Conservation (phyloP, 2,888 invertebrate species). For the Ophion ventricosus region DNA sequence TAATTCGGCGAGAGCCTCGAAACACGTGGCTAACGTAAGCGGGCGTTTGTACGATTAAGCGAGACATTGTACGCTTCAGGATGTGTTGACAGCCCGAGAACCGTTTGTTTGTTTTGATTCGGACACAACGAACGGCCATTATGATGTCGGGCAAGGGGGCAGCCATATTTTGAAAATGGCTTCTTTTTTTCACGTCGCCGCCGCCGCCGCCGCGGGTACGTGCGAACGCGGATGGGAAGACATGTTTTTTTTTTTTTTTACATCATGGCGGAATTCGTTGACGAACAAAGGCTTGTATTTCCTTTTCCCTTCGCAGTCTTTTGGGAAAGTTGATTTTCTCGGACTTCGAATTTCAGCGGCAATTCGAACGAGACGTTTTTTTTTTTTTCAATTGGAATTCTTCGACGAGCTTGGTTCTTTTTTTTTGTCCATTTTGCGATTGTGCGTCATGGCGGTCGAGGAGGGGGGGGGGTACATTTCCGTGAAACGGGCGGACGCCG, state of each 20-base stretch:
- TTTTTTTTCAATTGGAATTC: conserved; percentile 1
- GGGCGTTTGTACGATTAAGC: neutral
- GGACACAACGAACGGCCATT: conserved; percentile 84
- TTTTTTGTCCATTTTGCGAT: conserved; percentile 3
- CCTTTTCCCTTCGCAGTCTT: no score
- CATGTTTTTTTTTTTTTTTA: no score
- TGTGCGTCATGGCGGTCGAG: neutral
- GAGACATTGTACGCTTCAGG: neutral
- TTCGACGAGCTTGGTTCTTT: neutral
- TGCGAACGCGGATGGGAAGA: no score
- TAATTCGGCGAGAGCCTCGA: conserved; percentile 64
- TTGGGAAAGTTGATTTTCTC: no score
- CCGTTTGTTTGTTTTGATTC: conserved; percentile 83
- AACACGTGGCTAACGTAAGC: conserved; percentile 58
- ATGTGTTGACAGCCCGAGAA: conserved; percentile 77
- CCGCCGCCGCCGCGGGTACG: no score
- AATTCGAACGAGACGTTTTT: no score
- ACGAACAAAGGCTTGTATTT: conserved; percentile 66
- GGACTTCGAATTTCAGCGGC: no score
- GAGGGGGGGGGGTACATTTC: neutral
- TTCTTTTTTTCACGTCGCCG: conserved; percentile 79
- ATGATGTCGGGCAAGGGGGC: conserved; percentile 85
- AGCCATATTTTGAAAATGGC: conserved; percentile 88
- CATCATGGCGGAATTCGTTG: conserved; percentile 82
- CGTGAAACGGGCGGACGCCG: conserved; percentile 8